These are phyloP conservation scores for Hyles lineata DNA, from an alignment of 2,888 invertebrate species.

Conservation along the genomic window DNA sequence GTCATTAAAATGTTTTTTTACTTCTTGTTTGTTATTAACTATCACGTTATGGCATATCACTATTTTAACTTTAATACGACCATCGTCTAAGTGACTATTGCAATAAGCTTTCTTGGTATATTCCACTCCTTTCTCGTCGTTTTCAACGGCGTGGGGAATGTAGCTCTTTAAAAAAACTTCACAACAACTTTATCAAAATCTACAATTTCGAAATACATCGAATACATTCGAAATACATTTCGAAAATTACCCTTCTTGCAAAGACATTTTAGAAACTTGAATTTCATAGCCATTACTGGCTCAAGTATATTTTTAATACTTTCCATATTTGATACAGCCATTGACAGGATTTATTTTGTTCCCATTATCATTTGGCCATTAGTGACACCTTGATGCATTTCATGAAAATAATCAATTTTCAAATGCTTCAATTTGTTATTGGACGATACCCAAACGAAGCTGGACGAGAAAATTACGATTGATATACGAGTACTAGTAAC, in stretches of 20 bases:
- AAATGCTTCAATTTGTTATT: neutral
- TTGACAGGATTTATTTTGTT: neutral
- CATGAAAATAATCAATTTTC: neutral
- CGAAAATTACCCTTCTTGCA: neutral
- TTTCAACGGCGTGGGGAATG: neutral
- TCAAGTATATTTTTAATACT: neutral
- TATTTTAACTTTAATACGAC: neutral
- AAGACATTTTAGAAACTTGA: neutral
- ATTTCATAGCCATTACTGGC: neutral
- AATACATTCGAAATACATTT: too few species aligned
- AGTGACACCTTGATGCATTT: neutral
- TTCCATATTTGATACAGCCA: neutral
- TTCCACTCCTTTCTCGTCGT: neutral
- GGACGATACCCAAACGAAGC: neutral
- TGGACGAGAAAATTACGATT: neutral
- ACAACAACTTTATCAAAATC: neutral
- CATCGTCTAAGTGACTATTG: neutral
- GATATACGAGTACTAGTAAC: too few species aligned
- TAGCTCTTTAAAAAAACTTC: neutral
- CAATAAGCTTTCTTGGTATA: neutral
- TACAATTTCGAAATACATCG: too few species aligned
- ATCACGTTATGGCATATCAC: neutral
- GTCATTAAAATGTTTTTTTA: neutral
- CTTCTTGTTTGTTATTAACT: neutral
- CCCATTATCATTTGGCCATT: neutral